Evolutionary conservation across 2,797 vertebrate species (phyloP).

Genomic region (Alectoris magna): DNA sequence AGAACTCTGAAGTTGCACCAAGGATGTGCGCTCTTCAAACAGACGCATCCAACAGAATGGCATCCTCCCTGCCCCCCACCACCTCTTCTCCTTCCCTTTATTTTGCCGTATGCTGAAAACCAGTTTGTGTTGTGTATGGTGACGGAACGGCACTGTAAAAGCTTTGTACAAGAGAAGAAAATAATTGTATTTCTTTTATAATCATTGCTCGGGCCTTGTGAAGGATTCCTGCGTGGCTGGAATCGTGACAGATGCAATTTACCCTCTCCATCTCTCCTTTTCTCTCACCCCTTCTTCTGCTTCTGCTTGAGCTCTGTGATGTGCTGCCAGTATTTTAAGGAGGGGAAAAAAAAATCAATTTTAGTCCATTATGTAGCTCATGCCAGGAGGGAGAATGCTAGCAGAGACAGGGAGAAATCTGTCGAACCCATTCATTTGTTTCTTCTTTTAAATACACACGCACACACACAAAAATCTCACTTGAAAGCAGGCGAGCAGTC

Average conservation of each 20-base stretch:
- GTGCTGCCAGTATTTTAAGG: conserved; percentile 9
- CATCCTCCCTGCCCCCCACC: background rate
- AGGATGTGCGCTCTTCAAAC: background rate
- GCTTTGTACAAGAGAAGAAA: background rate
- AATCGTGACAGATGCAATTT: background rate
- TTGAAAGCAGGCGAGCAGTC: background rate
- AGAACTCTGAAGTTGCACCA: background rate
- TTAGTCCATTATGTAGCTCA: background rate
- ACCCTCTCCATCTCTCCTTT: background rate
- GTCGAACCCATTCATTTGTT: background rate
- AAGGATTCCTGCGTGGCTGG: background rate
- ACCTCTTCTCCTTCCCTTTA: background rate
- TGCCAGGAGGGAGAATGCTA: background rate
- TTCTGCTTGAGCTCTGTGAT: background rate
- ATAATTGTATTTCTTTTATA: fast-evolving
- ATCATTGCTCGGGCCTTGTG: background rate
- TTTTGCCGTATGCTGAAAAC: background rate
- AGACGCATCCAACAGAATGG: fast-evolving
- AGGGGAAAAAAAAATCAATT: background rate
- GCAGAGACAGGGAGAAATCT: background rate
- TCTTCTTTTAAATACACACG: background rate
- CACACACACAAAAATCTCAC: background rate
- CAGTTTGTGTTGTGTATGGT: background rate
- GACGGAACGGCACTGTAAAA: background rate
- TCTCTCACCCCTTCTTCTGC: background rate